These are phyloP conservation scores for Characodon lateralis DNA, from an alignment of 2,797 vertebrate species.

Conservation along the genomic window DNA sequence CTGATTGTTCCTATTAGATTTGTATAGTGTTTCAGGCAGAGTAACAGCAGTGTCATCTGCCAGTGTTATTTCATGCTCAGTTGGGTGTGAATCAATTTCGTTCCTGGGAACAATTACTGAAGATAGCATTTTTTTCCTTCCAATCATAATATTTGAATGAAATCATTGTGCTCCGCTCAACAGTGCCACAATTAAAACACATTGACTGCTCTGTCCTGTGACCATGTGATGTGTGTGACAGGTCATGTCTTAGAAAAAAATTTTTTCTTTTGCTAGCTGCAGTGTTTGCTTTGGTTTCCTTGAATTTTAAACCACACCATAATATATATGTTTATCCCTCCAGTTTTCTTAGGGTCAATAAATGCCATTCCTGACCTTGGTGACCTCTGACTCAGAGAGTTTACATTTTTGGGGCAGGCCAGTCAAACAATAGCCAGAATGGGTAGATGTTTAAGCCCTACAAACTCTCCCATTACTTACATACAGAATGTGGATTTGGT, in stretches of 20 bases:
- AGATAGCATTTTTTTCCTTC: constrained; percentile 71
- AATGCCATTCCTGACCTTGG: constrained; percentile 63
- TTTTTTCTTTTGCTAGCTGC: constrained; percentile 23
- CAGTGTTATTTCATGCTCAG: constrained; percentile 86
- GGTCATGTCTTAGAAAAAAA: constrained; percentile 38
- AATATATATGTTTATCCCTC: constrained; percentile 33
- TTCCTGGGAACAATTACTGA: constrained; percentile 84
- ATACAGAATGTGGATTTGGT: constrained; percentile 60
- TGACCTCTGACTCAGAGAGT: constrained; percentile 69
- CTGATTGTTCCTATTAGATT: constrained; percentile 82
- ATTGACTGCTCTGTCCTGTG: constrained; percentile 57
- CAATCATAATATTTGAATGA: constrained; percentile 81
- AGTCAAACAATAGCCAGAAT: constrained; percentile 70
- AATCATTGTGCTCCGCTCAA: constrained; percentile 71
- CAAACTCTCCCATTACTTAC: constrained; percentile 66
- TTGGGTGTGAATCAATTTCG: constrained; percentile 86
- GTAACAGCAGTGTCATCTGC: constrained; percentile 83
- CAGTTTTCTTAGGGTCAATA: constrained; percentile 57
- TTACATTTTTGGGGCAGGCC: constrained; percentile 66
- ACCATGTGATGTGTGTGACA: constrained; percentile 57
- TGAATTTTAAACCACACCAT: constrained; percentile 53
- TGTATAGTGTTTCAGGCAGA: constrained; percentile 78
- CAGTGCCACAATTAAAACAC: constrained; percentile 64
- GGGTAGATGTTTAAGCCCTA: constrained; percentile 66
- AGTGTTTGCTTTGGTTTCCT: constrained; percentile 35